Evolutionary conservation across 2,797 vertebrate genomes (phyloP).

Genomic region (Silurus aristotelis): DNA sequence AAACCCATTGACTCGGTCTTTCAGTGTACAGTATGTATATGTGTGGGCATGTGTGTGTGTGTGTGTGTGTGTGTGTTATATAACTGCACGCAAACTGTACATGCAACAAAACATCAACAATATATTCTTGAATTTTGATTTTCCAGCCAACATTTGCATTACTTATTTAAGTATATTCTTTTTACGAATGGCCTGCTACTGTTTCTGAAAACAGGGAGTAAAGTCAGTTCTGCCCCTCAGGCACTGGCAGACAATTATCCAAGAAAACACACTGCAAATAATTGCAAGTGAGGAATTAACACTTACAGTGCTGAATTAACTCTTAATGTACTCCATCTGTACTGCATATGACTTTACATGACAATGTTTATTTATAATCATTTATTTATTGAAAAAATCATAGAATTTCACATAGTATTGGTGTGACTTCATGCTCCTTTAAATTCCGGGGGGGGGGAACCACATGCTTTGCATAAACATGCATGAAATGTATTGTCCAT

Average conservation of each 20-base stretch:
- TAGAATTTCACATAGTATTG: background rate
- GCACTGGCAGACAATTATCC: background rate
- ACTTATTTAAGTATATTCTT: slow-evolving; percentile 53
- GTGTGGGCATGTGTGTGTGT: slow-evolving; percentile 4
- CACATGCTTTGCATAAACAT: slow-evolving; percentile 16
- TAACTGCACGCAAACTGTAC: background rate
- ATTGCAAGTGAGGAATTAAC: background rate
- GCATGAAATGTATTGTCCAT: background rate
- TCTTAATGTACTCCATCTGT: background rate
- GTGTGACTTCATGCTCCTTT: background rate
- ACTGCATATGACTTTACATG: background rate
- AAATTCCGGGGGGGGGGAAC: background rate
- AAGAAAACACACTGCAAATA: slow-evolving; percentile 10
- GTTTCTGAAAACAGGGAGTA: slow-evolving; percentile 25
- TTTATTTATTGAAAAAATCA: background rate
- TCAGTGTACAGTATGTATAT: slow-evolving; percentile 5
- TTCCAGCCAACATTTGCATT: background rate
- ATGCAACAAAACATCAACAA: background rate
- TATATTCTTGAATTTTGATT: background rate
- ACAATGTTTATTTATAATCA: background rate
- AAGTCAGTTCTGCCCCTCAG: slow-evolving; percentile 23
- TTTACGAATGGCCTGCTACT: slow-evolving; percentile 53
- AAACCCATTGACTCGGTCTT: background rate
- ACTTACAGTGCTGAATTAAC: background rate
- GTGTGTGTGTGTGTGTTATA: background rate